phyloP scores from a whole-genome alignment of 1,140 invertebrate species.

The Ceratina australensis region DNA sequence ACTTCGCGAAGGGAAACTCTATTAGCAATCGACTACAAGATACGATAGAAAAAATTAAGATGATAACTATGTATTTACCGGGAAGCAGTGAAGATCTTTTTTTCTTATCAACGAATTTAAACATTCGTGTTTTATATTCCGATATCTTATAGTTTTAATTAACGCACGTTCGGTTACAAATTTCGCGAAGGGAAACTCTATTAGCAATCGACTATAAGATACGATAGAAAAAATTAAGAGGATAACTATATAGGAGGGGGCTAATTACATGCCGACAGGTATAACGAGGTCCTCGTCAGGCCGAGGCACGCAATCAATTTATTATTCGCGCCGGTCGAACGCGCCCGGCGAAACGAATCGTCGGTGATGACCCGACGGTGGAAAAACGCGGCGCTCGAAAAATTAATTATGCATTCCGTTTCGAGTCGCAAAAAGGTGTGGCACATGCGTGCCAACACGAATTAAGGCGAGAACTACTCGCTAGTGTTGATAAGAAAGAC shows the following conservation, averaged over 20 bases:
- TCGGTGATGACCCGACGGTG: neutral
- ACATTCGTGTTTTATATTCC: no score
- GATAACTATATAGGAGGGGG: neutral
- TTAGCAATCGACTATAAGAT: neutral
- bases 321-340: conserved; percentile 19
- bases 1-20: no score
- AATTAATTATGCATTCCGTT: conserved; percentile 55
- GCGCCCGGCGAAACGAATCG: conserved; percentile 5
- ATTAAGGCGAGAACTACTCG: neutral
- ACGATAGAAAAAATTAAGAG: neutral
- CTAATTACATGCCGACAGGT: conserved; percentile 7
- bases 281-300: neutral
- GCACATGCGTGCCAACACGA: neutral
- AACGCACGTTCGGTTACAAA: no score
- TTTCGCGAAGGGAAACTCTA: no score
- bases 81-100: no score
- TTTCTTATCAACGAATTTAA: no score
- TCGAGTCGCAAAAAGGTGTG: conserved; percentile 26
- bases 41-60: no score
- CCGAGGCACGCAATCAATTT: conserved; percentile 21
- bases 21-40: no score
- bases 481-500: no score
- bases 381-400: conserved; percentile 14
- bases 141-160: no score
- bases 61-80: no score